Conservation (phyloP, 2,113 vertebrate species). For the Xiphophorus maculatus region DNA sequence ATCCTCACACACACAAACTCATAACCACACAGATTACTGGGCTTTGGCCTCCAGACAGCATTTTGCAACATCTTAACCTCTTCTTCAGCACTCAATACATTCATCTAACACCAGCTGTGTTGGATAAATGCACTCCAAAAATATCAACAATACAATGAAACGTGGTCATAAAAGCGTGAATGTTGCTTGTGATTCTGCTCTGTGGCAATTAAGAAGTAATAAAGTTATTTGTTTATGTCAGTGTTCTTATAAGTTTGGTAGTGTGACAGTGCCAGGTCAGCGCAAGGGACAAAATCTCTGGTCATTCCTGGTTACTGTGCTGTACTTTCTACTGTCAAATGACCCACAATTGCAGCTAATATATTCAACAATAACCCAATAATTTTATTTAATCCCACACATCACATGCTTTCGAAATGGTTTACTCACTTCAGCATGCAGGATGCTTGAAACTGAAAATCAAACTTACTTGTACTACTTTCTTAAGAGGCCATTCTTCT, state of each 20-base stretch:
- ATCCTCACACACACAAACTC: neutral
- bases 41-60: neutral
- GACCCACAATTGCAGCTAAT: neutral
- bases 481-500: no score
- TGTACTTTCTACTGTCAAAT: slow-evolving; percentile 16
- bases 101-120: neutral
- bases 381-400: neutral
- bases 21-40: neutral
- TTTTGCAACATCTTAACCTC: neutral
- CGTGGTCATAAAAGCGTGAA: neutral
- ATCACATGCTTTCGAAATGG: neutral
- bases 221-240: neutral
- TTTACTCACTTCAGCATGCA: neutral
- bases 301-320: slow-evolving; percentile 12
- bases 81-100: neutral
- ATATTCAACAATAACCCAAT: neutral
- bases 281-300: slow-evolving; percentile 5
- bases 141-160: neutral
- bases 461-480: neutral
- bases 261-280: slow-evolving; percentile 16
- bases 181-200: neutral
- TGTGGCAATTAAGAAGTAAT: neutral
- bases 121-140: neutral
- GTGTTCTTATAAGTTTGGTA: slow-evolving; percentile 9
- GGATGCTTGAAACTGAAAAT: neutral